Percentiles rank a stretch among this genome's conserved stretches.
Conservation (phyloP, 2,113 vertebrate species). For the Sigmodon hispidus region DNA sequence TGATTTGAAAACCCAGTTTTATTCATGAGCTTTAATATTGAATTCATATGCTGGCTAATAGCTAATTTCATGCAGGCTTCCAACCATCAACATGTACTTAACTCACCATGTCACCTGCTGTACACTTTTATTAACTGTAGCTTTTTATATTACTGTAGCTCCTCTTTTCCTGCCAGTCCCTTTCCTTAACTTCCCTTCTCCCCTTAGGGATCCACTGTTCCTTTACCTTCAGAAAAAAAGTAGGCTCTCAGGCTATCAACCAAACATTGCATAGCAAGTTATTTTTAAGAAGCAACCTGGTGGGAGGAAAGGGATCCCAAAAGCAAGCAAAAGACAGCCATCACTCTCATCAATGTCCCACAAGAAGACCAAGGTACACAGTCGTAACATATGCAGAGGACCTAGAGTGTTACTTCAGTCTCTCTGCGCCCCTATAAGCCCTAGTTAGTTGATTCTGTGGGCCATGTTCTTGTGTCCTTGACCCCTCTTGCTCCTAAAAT, state of each 20-base stretch:
- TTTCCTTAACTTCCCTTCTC: neutral
- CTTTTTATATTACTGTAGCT: neutral
- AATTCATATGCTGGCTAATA: slow-evolving; percentile 10
- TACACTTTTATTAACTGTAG: neutral
- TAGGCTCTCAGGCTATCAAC: neutral
- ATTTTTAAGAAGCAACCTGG: no score
- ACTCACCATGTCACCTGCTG: neutral
- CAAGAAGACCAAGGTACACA: neutral
- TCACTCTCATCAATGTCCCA: neutral
- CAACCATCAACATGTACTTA: neutral
- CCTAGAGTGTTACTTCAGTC: neutral
- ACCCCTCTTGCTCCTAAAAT: neutral
- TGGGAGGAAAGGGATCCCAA: neutral
- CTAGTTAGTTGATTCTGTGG: neutral
- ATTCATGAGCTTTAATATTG: neutral
- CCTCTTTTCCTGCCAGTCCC: neutral
- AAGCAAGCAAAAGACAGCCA: neutral
- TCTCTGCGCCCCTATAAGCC: neutral
- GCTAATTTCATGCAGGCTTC: neutral
- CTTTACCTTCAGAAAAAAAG: neutral
- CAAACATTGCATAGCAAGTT: neutral
- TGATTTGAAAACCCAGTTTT: neutral
- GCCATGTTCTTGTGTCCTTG: neutral
- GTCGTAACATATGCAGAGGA: neutral
- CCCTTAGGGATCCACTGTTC: neutral